Evolutionary conservation across 2,888 invertebrate species (phyloP), one percentile per base, ranked within the genome.

Genomic region (Embidobia sp.): DNA sequence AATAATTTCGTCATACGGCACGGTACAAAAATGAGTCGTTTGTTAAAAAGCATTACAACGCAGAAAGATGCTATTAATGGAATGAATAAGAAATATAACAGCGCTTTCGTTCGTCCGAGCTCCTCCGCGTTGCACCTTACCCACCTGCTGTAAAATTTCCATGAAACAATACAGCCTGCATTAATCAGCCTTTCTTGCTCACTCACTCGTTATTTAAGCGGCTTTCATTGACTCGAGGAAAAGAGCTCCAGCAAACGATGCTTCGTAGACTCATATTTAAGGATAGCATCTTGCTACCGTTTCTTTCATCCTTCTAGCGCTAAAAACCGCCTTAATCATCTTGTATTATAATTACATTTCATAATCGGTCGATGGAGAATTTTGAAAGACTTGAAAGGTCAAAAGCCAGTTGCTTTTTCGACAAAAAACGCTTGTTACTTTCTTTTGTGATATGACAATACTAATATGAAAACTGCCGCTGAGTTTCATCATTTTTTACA

Each of bases 161-260:
- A 82, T 81, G 82, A 85, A 85, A 85, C 85, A 85, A 85, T 85
- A 82, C 82, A 79, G 70, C 72, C 74, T 64, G 80, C 83, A 83
- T 86, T 85, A 85, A 85, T 86, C 84, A 85, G 82, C 73, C 80
- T 81, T 83, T 85, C 81, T 82, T 83, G 81, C 79, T 73, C 78
- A 69, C 49, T 80, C 79, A 77, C 73, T 77, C 80, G 77, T 76
- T 77, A 75, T 77, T 80, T 81, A 81, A 82, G 79, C 79, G 77
- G 79, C 80, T 82, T 80, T 80, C 77, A 70, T 74, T 69, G 61
- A 63, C 59, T 57, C 49, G 37, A 33, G 22, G 59, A 61, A 66
- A 53, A 51, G 44, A 61, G 46, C 59, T 59, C 18, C 53, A 22
- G 42, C 61, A 49, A 61, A 67, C 29, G 29, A 66, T 49, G 55